Percentiles rank a stretch among this genome's conserved stretches.
Conservation (phyloP, 2,797 vertebrate species). For the Taeniopygia guttata region DNA sequence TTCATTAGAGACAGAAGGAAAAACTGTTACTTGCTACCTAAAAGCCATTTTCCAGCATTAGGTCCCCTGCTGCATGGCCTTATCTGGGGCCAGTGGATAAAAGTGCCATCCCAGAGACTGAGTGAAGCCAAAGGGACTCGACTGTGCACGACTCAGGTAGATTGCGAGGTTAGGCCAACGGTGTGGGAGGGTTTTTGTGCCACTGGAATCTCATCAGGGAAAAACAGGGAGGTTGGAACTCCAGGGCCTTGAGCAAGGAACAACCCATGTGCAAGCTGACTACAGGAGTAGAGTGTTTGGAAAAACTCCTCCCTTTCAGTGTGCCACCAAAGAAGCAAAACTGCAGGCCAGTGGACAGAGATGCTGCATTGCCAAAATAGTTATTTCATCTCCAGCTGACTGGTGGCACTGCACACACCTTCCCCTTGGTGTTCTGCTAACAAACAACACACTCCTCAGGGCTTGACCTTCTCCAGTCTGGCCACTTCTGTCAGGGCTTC, state of each 20-base stretch:
- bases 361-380: neutral
- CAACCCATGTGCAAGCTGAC: neutral
- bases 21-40: neutral
- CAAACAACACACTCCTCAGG: conserved; percentile 54
- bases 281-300: neutral
- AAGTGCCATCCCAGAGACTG: neutral
- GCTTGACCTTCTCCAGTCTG: conserved; percentile 7
- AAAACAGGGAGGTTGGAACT: neutral
- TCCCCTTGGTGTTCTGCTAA: neutral
- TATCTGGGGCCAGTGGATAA: neutral
- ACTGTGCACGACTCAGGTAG: neutral
- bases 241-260: neutral
- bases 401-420: conserved; percentile 4
- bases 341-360: neutral
- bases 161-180: neutral
- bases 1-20: conserved; percentile 30
- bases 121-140: neutral
- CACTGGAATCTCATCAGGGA: neutral
- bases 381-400: neutral
- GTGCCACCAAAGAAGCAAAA: neutral
- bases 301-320: neutral
- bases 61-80: neutral
- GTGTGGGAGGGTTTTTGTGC: neutral
- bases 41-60: conserved; percentile 13
- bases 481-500: conserved; percentile 49